Evolutionary conservation across 2,113 vertebrate species (phyloP).

Genomic region (Alethe castanea): DNA sequence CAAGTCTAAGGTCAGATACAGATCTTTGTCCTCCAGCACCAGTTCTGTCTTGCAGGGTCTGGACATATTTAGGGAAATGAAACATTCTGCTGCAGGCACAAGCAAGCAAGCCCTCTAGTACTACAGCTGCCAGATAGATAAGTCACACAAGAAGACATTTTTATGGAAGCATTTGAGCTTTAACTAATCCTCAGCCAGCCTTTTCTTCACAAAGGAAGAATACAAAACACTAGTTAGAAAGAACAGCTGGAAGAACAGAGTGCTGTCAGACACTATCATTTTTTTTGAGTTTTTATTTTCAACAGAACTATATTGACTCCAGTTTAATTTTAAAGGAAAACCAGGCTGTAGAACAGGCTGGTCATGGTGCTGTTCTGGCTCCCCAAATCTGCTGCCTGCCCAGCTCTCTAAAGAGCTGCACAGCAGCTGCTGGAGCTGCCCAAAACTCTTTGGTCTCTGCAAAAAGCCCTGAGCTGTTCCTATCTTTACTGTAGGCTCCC

Average conservation of each 20-base stretch:
- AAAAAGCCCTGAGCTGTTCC: background rate
- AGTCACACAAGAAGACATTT: background rate
- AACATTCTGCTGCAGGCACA: background rate
- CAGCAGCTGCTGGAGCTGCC: background rate
- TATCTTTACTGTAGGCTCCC: background rate
- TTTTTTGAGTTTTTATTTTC: background rate
- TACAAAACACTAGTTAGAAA: background rate
- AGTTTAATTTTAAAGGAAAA: background rate
- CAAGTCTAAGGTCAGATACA: background rate
- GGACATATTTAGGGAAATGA: background rate
- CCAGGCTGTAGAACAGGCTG: background rate
- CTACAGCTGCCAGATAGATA: background rate
- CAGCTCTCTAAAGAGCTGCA: background rate
- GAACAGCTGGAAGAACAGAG: background rate
- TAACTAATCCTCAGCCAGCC: background rate
- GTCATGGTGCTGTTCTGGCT: background rate
- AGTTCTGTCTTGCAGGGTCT: background rate
- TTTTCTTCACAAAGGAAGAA: slow-evolving; percentile 5
- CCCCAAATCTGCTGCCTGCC: background rate
- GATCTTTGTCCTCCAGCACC: background rate
- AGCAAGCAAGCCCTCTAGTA: background rate
- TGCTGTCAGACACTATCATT: background rate
- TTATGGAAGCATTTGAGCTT: background rate
- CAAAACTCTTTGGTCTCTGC: background rate
- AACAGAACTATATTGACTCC: background rate